Percentiles rank a stretch among this genome's conserved stretches.
Evolutionary conservation across 2,888 invertebrate species (phyloP).

Genomic region (Macrophya annulata): DNA sequence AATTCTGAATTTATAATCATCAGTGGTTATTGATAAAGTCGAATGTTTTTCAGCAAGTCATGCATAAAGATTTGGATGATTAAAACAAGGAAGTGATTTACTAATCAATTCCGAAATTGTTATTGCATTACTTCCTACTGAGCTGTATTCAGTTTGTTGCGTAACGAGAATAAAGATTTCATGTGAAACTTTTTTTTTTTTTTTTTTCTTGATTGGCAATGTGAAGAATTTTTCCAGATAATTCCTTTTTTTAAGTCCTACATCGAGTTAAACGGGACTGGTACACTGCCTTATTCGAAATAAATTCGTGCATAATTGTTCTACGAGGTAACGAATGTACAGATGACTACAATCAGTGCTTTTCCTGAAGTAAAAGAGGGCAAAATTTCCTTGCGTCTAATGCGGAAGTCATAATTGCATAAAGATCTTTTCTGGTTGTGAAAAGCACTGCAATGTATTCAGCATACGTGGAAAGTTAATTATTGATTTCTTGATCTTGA

Average conservation of each 20-base stretch:
- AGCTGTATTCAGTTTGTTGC: constrained; percentile 6
- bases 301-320: constrained; percentile 3
- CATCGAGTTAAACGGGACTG: background rate
- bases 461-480: constrained; percentile 43
- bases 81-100: constrained; percentile 7
- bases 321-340: constrained; percentile 6
- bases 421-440: constrained; percentile 36
- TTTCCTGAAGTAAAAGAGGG: background rate
- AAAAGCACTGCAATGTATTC: constrained; percentile 28
- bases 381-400: background rate
- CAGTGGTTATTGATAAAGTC: constrained; percentile 14
- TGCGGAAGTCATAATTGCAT: constrained; percentile 22
- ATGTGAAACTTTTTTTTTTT: background rate
- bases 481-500: constrained; percentile 45
- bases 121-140: constrained; percentile 13
- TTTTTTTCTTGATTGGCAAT: constrained; percentile 11
- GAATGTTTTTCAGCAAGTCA: background rate
- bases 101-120: background rate
- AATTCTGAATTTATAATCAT: constrained; percentile 33
- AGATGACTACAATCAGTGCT: constrained; percentile 18
- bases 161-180: constrained; percentile 6
- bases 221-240: background rate
- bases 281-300: constrained; percentile 21
- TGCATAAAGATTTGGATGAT: constrained; percentile 21
- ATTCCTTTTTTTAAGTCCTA: background rate